These are phyloP conservation scores for Lasioglossum oenotherae DNA, from an alignment of 2,888 invertebrate genomes.

Conservation along the genomic window DNA sequence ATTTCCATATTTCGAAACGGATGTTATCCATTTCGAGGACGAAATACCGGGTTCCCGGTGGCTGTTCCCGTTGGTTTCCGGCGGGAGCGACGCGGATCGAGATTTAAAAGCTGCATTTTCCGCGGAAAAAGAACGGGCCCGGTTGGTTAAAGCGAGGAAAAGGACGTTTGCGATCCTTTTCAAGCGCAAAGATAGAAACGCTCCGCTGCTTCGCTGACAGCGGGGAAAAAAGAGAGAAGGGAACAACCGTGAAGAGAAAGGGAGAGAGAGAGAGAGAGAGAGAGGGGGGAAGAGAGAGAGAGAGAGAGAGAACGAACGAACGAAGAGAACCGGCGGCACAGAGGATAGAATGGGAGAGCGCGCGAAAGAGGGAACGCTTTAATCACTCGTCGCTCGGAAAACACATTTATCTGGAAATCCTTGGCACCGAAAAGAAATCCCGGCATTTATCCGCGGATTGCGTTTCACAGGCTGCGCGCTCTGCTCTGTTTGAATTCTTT, in stretches of 20 bases:
- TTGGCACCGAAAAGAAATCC: conserved; percentile 64
- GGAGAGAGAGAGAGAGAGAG: background rate
- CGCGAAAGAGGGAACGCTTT: conserved; percentile 53
- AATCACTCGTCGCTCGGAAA: conserved; percentile 70
- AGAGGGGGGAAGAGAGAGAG: background rate
- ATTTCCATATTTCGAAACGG: background rate
- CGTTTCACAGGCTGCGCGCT: conserved; percentile 20
- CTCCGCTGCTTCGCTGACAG: conserved; percentile 33
- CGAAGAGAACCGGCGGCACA: background rate
- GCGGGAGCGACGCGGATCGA: conserved; percentile 61
- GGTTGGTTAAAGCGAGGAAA: conserved; percentile 56
- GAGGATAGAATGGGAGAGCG: background rate
- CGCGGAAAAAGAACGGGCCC: conserved; percentile 51
- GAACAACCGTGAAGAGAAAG: background rate
- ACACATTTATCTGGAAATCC: conserved; percentile 70
- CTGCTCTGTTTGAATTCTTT: conserved; percentile 14
- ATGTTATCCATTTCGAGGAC: background rate
- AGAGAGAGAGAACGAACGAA: background rate
- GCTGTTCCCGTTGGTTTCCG: conserved; percentile 39
- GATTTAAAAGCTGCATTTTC: conserved; percentile 71
- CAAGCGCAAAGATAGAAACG: conserved; percentile 57
- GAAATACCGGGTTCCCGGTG: background rate
- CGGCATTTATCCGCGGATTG: conserved; percentile 57
- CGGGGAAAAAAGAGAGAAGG: background rate
- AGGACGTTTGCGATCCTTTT: conserved; percentile 66